A percentile compares a stretch with the other conserved stretches of the same genome.
Conservation (phyloP, 2,888 invertebrate genomes). For the Azorinus chamasolen region DNA sequence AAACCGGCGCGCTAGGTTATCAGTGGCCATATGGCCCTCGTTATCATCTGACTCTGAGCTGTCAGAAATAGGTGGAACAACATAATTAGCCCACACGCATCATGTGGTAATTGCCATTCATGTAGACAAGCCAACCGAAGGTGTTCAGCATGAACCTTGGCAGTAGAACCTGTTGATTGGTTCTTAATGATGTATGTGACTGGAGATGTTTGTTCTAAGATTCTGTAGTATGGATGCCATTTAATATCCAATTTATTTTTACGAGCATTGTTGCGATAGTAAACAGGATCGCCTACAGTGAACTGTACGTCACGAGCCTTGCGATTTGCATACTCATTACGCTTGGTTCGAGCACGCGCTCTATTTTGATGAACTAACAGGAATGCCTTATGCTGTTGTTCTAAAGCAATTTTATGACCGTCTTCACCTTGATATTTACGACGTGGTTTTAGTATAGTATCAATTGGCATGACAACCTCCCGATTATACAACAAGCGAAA, state of each 20-base stretch:
- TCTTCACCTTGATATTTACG: conserved; percentile 48
- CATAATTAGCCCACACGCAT: no score
- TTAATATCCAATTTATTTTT: conserved; percentile 49
- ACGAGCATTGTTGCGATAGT: conserved; percentile 40
- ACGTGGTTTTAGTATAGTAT: conserved; percentile 46
- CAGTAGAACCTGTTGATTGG: conserved; percentile 32
- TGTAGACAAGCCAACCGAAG: conserved; percentile 29
- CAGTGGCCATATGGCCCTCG: no score
- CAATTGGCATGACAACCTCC: conserved; percentile 50
- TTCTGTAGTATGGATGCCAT: conserved; percentile 55
- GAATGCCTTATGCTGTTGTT: conserved; percentile 57
- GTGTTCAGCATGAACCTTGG: conserved; percentile 33
- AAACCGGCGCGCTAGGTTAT: no score
- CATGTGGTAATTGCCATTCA: conserved; percentile 25
- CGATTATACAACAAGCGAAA: conserved; percentile 47
- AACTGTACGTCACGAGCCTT: conserved; percentile 34
- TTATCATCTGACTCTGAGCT: no score
- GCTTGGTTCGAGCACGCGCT: conserved; percentile 35
- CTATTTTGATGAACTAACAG: conserved; percentile 18
- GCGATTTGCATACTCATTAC: conserved; percentile 40
- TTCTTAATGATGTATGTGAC: conserved; percentile 42
- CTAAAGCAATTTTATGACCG: conserved; percentile 44
- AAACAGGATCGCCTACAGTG: conserved; percentile 54
- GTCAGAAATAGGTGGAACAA: no score
- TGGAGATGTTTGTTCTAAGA: conserved; percentile 45